phyloP scores from a whole-genome alignment of 1,140 invertebrate genomes.

The Stegodyphus dumicola region DNA sequence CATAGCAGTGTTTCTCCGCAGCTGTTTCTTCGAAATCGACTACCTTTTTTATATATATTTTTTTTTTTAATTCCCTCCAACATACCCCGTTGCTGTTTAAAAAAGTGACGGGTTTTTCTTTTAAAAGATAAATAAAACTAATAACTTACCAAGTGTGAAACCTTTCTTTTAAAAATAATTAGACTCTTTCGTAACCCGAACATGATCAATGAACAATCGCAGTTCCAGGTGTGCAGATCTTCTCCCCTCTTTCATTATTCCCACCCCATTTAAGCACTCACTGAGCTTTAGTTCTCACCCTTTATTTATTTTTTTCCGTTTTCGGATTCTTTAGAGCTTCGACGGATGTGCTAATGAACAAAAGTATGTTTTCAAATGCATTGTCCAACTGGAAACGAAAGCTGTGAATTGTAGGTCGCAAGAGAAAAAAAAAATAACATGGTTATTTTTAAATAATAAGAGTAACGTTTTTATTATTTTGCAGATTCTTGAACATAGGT shows the following conservation, averaged over 20 bases:
- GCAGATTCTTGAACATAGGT: too few species aligned
- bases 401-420: too few species aligned
- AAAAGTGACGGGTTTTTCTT: neutral
- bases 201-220: slow-evolving; percentile 32
- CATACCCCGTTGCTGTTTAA: neutral
- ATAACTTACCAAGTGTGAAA: slow-evolving; percentile 2
- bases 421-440: too few species aligned
- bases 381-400: too few species aligned
- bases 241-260: neutral
- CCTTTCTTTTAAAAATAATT: slow-evolving; percentile 22
- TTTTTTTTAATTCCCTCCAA: too few species aligned
- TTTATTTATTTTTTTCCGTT: neutral
- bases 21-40: too few species aligned
- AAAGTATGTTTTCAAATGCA: too few species aligned
- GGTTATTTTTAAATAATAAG: too few species aligned
- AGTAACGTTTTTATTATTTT: too few species aligned
- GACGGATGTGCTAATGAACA: too few species aligned
- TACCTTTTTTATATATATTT: too few species aligned
- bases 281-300: neutral
- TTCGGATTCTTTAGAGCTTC: neutral
- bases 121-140: neutral
- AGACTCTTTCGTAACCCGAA: slow-evolving; percentile 3
- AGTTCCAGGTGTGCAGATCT: neutral
- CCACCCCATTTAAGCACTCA: neutral
- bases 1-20: too few species aligned